Evolutionary conservation across 92 coral and sea anemone species (phyloP).

Genomic region (Parazoanthus swiftii): DNA sequence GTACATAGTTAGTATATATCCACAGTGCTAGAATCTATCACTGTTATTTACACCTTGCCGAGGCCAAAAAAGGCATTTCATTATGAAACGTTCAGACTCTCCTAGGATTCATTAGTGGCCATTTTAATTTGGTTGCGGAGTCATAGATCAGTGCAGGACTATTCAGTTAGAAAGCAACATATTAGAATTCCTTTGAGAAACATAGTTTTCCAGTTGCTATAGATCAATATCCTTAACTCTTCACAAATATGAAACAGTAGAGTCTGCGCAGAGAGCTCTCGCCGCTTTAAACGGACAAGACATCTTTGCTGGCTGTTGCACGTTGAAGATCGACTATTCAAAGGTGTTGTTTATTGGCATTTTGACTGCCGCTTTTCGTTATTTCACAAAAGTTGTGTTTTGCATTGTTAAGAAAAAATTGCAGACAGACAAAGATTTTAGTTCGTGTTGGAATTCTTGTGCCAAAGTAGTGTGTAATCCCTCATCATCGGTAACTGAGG

Average conservation of each 20-base stretch:
- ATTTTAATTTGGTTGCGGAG: neutral
- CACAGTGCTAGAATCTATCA: too few relatives aligned
- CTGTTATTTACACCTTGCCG: too few relatives aligned
- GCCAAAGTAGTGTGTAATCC: too few relatives aligned
- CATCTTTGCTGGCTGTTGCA: slow-evolving; percentile 97
- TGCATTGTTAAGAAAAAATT: neutral
- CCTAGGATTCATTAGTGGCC: too few relatives aligned
- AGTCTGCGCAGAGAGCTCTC: slow-evolving; percentile 96
- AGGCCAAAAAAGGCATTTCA: too few relatives aligned
- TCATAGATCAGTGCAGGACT: neutral
- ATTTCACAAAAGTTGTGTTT: neutral
- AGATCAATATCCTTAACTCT: slow-evolving; percentile 55
- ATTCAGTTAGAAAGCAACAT: neutral
- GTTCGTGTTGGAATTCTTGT: neutral
- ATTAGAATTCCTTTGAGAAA: neutral
- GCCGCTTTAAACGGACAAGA: slow-evolving; percentile 96
- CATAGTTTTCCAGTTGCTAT: neutral
- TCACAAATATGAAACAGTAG: slow-evolving; percentile 88
- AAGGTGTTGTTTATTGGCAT: slow-evolving; percentile 61
- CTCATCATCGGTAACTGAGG: too few relatives aligned
- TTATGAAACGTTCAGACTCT: too few relatives aligned
- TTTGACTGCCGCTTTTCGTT: neutral
- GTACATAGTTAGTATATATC: too few relatives aligned
- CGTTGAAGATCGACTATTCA: slow-evolving; percentile 96
- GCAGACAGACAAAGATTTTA: neutral